Base-by-base conservation (phyloP, 1,140 invertebrate genomes). In the Listronotus oregonensis region DNA sequence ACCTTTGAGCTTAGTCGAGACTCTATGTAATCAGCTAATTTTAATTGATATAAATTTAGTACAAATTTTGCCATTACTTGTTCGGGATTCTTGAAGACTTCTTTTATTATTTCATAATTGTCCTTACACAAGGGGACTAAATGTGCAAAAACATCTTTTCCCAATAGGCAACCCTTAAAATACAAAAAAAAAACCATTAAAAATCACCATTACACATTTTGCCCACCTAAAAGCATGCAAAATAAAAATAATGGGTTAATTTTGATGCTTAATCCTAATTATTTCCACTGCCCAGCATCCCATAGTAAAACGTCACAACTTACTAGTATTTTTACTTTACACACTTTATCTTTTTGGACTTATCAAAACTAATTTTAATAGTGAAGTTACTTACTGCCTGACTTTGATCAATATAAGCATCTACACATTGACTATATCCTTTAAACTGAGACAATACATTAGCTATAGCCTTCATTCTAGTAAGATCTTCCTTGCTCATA, bases 41-140 rank as follows among this genome's bases (percentile, higher is more conserved):
- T 94, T 6, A 94, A 82, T 73, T 97, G 93, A 80, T 96, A 99
- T 62, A 99, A 94, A 75, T 97, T 97, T 1, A 98, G 82, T 32
- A 99, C 92, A 82, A 98, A 97, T 82, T 98, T 99, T 39, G 92
- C 90, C 94, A 99, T 98, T 0, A 99, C 95, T 85, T 96, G 92
- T 68, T 97, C 93, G 0, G 96, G 94, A 82, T 96, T 97, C n/a
- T 87, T 89, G 76, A 99, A 99, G 0, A 99, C 96, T 80, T 92
- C 88, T 76, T 90, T 89, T 65, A 98, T 95, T 1, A 98, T 86
- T 63, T 87, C 85, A 75, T 95, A 90, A 75, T 95, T 96, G 73
- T 90, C 90, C 69, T 90, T 88, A 81, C 96, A 98, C 67, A 98
- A 82, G 15, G 93, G 91, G 57, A 97, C 83, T 7, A 98, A 90